Evolutionary conservation across 2,888 invertebrate genomes (phyloP).

Genomic region (Heliconius hortense): DNA sequence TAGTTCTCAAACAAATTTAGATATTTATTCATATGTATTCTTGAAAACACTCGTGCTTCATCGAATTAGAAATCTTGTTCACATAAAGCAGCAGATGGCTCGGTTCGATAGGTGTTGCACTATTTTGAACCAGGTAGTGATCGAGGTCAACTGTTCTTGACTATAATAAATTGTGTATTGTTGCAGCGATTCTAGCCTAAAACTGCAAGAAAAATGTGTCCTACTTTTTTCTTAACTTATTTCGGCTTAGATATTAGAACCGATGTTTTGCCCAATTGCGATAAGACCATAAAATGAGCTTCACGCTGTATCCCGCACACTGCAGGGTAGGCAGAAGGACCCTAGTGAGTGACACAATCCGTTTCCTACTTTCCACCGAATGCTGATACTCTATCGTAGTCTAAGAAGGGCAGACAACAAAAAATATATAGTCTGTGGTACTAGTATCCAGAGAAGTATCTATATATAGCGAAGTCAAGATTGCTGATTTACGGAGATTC

Average conservation of each 20-base stretch:
- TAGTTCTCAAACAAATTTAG: background rate
- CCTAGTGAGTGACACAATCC: too few species aligned
- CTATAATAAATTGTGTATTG: background rate
- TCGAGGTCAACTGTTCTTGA: constrained; percentile 3
- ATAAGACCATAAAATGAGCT: background rate
- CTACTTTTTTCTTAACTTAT: background rate
- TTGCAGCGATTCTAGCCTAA: background rate
- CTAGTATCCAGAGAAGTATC: background rate
- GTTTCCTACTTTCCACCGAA: too few species aligned
- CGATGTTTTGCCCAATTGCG: background rate
- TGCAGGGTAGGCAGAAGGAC: too few species aligned
- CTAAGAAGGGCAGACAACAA: background rate
- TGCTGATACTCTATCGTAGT: background rate
- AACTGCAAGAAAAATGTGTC: too few species aligned
- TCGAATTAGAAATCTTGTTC: background rate
- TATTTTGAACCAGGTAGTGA: background rate
- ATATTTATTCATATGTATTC: background rate
- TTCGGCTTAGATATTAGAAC: background rate
- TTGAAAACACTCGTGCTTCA: background rate
- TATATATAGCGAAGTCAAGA: background rate
- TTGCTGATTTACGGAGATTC: background rate
- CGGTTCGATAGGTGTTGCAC: background rate
- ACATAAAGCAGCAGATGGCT: constrained; percentile 1
- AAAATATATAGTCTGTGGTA: background rate
- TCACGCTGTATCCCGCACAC: too few species aligned